phyloP scores from a whole-genome alignment of 35 echinoderm and acorn worm species.

The Heliocidaris tuberculata region DNA sequence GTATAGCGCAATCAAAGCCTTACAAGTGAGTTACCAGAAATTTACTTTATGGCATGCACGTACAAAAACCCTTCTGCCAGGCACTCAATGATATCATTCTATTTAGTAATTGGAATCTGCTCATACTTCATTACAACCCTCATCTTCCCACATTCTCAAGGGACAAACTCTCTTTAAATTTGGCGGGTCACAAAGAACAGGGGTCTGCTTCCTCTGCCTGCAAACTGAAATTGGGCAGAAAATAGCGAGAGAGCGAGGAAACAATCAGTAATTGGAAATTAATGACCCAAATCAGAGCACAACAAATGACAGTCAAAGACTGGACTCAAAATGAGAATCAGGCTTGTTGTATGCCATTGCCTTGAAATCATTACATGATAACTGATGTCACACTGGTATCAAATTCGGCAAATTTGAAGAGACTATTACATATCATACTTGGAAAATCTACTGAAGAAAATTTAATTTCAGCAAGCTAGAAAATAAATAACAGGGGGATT shows the following conservation, averaged over 20 bases:
- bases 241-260: neutral
- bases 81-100: neutral
- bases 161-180: neutral
- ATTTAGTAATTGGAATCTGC: neutral
- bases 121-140: neutral
- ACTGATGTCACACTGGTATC: neutral
- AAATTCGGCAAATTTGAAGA: too few relatives aligned
- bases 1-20: too few relatives aligned
- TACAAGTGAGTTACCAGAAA: too few relatives aligned
- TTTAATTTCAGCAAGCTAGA: too few relatives aligned
- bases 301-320: neutral
- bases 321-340: neutral
- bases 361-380: conserved; percentile 13
- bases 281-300: conserved; percentile 8
- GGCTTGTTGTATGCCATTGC: neutral
- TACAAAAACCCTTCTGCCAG: too few relatives aligned
- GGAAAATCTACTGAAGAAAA: too few relatives aligned
- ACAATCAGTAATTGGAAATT: neutral
- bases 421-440: too few relatives aligned
- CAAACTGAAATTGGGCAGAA: conserved; percentile 4
- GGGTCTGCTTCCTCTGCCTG: neutral
- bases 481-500: too few relatives aligned
- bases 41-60: too few relatives aligned
- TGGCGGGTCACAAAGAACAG: neutral
- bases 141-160: neutral